Evolutionary conservation across 2,888 invertebrate species (phyloP), one percentile per base, ranked within the genome.

Genomic region (Diploptera punctata): DNA sequence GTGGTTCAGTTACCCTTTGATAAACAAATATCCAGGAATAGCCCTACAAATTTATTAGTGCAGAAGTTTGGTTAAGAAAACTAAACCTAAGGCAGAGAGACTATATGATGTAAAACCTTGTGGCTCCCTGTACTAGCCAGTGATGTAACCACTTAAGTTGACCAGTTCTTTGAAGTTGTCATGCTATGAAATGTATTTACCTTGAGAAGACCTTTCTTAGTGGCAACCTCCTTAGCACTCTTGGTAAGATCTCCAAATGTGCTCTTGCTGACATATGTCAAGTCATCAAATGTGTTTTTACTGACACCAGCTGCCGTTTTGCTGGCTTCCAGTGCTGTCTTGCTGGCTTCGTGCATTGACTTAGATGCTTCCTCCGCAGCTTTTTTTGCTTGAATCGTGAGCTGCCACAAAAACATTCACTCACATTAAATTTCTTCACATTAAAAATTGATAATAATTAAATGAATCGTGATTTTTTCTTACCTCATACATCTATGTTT

Each of bases 181-280:
- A n/a, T n/a, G n/a, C n/a, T n/a, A n/a, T n/a, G n/a, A n/a, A n/a
- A n/a, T n/a, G n/a, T n/a, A 61, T 54, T 77, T 83, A 91, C 92
- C 87, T 94, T 93, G 65, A 95, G 84, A 68, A 96, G 84, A 73
- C 95, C 95, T 80, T 94, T 93, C 80, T 95, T 96, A 0, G 93
- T 87, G 2, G 93, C 95, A 1, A 86, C 95, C 84, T 95, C 95
- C 79, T 95, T 94, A 1, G 96, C 96, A 79, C 93, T 94, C 83
- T 96, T 97, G 0, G 96, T 96, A 19, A 97, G 84, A 81, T 96
- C 96, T 0, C 94, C 95, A 52, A 96, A 84, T 0, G 95, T 95
- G 31, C 93, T 94, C 81, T 94, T 95, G n/a, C 95, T 92, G 3
- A 95, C 95, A 78, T 94, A 94, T 0, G 94, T 93, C 26, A 96